These are phyloP conservation scores for Corydoras maculifer DNA, from an alignment of 2,113 vertebrate species.

Conservation along the genomic window DNA sequence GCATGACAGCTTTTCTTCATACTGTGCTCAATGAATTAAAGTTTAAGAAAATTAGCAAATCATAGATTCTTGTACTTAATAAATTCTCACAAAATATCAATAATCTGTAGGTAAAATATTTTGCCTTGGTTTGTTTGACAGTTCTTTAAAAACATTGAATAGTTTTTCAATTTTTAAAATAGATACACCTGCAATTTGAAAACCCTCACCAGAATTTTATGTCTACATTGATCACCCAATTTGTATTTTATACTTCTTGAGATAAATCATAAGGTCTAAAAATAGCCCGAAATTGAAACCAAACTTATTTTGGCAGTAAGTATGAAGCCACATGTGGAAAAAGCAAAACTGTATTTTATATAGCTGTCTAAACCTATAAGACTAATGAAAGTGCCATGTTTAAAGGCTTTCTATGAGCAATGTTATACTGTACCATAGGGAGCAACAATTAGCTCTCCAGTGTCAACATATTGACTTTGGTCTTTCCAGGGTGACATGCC, in stretches of 20 bases:
- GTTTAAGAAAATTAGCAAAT: too few relatives aligned
- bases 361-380: constrained; percentile 26
- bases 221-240: not conserved
- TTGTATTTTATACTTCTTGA: constrained; percentile 8
- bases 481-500: constrained; percentile 38
- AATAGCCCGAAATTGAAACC: constrained; percentile 18
- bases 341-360: constrained; percentile 17
- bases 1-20: too few relatives aligned
- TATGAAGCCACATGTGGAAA: not conserved
- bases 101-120: not conserved
- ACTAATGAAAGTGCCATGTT: constrained; percentile 3
- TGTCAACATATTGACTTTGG: constrained; percentile 29
- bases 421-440: constrained; percentile 13
- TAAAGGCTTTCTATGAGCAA: constrained; percentile 5
- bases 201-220: too few relatives aligned
- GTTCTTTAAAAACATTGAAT: too few relatives aligned
- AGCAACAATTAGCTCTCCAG: constrained; percentile 21
- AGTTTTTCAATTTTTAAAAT: too few relatives aligned
- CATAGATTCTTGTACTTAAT: too few relatives aligned
- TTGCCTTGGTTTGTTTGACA: not conserved
- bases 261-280: not conserved
- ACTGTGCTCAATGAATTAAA: too few relatives aligned
- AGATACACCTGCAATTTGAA: too few relatives aligned
- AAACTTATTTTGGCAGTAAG: not conserved
- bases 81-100: too few relatives aligned